These are phyloP conservation scores for Tethya wilhelma DNA, from an alignment of 37 sponge, comb jelly and placozoan species.

Conservation along the genomic window DNA sequence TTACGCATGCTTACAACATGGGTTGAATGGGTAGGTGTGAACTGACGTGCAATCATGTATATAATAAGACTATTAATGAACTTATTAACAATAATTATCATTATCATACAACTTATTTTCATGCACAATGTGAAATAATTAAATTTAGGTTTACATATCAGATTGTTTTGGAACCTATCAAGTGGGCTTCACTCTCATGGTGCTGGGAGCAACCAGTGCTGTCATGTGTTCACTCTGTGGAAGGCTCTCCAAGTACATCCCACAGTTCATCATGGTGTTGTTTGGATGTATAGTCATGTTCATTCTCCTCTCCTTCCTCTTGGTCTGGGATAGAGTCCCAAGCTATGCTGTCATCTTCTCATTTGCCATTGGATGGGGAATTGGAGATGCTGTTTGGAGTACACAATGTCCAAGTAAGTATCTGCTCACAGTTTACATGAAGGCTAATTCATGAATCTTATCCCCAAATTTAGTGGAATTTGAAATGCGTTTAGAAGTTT, in stretches of 20 bases:
- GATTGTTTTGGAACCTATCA: slow-evolving; percentile 59
- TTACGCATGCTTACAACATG: not conserved
- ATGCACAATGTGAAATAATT: not conserved
- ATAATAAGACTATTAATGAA: too few species aligned
- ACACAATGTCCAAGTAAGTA: slow-evolving; percentile 56
- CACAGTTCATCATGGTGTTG: slow-evolving; percentile 32
- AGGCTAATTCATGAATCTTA: too few species aligned
- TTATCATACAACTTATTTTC: not conserved
- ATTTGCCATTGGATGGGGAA: slow-evolving; percentile 52
- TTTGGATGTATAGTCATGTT: slow-evolving; percentile 7
- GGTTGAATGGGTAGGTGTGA: not conserved
- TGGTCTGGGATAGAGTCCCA: slow-evolving; percentile 52
- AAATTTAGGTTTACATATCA: slow-evolving; percentile 37
- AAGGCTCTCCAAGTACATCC: slow-evolving; percentile 42
- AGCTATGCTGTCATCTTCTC: slow-evolving; percentile 49
- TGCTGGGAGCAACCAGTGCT: slow-evolving; percentile 43
- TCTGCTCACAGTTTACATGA: too few species aligned
- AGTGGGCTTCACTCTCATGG: slow-evolving; percentile 51
- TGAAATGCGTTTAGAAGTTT: too few species aligned
- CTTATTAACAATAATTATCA: too few species aligned
- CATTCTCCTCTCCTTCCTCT: slow-evolving; percentile 37
- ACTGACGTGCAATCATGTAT: too few species aligned
- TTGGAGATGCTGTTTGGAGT: slow-evolving; percentile 55
- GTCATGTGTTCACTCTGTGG: slow-evolving; percentile 16
- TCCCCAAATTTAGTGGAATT: too few species aligned